Evolutionary conservation across 2,113 vertebrate species (phyloP), one percentile per base, ranked within the genome.

Genomic region (Sminthopsis crassicaudata): DNA sequence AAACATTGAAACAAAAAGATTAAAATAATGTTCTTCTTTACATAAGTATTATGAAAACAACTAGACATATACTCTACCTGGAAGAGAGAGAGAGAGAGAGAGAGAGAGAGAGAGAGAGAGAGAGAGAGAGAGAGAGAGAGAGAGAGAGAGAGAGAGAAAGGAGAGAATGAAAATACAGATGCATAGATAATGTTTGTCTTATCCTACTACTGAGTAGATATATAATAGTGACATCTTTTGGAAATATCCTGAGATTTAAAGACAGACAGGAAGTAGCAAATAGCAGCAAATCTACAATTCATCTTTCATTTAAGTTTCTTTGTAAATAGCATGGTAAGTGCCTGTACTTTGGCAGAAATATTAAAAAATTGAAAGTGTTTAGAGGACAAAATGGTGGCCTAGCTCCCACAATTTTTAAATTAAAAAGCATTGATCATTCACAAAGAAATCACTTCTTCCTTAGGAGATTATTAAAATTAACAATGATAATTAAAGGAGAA

Each of bases 381-480:
- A 24, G 14, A 48, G 93, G 92, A 52, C 55, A 92, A 91, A 89
- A 76, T 93, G 52, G 22, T 36, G 3, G 52, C 26, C 16, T 91
- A 90, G 92, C 48, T 84, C 88, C 25, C 54, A 51, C 16, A 48
- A 89, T 92, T 92, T 96, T 94, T 10, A 14, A 53, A 88, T 76
- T 95, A 92, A 55, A 94, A 89, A 53, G 53, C 53, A 93, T 23
- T 90, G 14, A 91, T 90, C 60, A 92, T 96, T 93, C 90, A 90
- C 89, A 92, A 90, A 50, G 23, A 50, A 46, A 50, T 50, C 8
- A 25, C 26, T 92, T 51, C 24, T 94, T 95, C 4, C 42, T 42
- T 93, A 89, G 36, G 23, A 95, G 92, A 48, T 57, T 26, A 55
- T 91, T 92, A n/a, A 94, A 46, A 8, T 11, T 10, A 51, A 48